Evolutionary conservation across 2,888 invertebrate species (phyloP).

Genomic region (Lasioglossum vierecki): DNA sequence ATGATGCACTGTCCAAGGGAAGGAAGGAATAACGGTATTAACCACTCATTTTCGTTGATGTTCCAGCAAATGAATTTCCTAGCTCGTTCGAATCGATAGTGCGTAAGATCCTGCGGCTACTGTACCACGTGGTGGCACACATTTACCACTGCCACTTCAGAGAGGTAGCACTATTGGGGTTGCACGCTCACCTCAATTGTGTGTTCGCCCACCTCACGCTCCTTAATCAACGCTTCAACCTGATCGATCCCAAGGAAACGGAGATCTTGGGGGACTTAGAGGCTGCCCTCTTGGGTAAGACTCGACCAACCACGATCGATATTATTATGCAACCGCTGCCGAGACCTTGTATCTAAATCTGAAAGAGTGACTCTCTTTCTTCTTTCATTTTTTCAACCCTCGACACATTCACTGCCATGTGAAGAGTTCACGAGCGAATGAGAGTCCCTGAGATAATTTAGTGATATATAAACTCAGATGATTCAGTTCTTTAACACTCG

Average conservation of each 20-base stretch:
- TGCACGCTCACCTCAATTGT: conserved; percentile 98
- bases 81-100: conserved; percentile 96
- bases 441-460: neutral
- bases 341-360: conserved; percentile 1
- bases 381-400: conserved; percentile 7
- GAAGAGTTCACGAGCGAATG: neutral
- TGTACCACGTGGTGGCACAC: conserved; percentile 99
- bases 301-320: conserved; percentile 38
- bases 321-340: conserved; percentile 37
- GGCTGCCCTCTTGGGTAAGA: conserved; percentile 88
- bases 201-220: conserved; percentile 98
- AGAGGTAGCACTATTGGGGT: conserved; percentile 95
- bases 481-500: neutral
- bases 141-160: conserved; percentile 99
- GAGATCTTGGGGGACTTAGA: conserved; percentile 97
- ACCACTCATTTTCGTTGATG: conserved; percentile 65
- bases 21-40: conserved; percentile 14
- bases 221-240: conserved; percentile 92
- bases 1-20: neutral
- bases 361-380: neutral
- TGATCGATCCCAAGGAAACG: conserved; percentile 98
- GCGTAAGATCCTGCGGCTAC: conserved; percentile 97
- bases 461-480: neutral
- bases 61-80: conserved; percentile 96
- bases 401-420: neutral